Percentiles rank a stretch among this genome's conserved stretches.
Conservation (phyloP, 1,140 invertebrate genomes). For the Drosophila novamexicana region DNA sequence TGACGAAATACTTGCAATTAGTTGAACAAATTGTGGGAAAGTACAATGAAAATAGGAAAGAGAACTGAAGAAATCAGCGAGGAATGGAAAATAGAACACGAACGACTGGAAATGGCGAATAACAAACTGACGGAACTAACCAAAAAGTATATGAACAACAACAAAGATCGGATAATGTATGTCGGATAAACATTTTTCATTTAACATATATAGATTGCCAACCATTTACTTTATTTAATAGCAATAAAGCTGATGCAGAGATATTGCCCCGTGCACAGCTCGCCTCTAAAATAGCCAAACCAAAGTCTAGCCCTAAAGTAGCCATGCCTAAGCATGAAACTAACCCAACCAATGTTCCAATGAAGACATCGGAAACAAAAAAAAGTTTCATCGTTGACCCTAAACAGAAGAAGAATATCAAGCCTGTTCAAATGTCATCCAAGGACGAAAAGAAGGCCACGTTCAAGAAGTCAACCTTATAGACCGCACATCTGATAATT, state of each 20-base stretch:
- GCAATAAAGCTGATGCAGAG: not conserved
- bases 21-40: slow-evolving; percentile 1
- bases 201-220: not conserved
- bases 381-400: not conserved
- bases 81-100: not conserved
- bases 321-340: not conserved
- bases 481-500: not conserved
- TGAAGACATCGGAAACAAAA: not conserved
- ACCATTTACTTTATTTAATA: not conserved
- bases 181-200: not conserved
- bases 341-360: not conserved
- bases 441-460: not conserved
- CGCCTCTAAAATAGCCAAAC: not conserved
- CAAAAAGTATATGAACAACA: not conserved
- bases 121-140: not conserved
- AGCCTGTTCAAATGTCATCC: not conserved
- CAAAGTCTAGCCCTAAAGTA: not conserved
- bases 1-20: not conserved
- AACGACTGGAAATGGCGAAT: not conserved
- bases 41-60: not conserved
- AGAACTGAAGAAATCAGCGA: not conserved
- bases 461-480: not conserved
- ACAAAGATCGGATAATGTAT: not conserved
- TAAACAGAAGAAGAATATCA: not conserved
- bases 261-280: not conserved